phyloP scores from a whole-genome alignment of 2,113 vertebrate species.

The Caranx melampygus region DNA sequence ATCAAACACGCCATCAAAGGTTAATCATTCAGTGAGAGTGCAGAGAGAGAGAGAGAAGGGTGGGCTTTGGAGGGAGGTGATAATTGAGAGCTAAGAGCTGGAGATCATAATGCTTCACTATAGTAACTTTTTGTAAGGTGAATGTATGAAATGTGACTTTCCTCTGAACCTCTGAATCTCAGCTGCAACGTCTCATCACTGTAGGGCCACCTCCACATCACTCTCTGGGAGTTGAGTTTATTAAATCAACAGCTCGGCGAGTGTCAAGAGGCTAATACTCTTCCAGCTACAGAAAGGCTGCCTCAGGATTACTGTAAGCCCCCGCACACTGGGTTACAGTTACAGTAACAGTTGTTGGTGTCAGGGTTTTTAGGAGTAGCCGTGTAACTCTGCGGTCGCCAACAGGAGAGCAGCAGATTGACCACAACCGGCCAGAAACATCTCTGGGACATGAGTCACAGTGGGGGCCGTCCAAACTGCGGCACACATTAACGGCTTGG shows the following conservation, averaged over 20 bases:
- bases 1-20: constrained; percentile 53
- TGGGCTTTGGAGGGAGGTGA: constrained; percentile 33
- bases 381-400: constrained; percentile 58
- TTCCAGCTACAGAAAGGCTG: constrained; percentile 42
- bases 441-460: constrained; percentile 73
- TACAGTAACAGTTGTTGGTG: constrained; percentile 64
- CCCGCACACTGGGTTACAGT: constrained; percentile 37
- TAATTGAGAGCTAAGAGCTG: constrained; percentile 39
- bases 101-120: neutral
- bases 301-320: constrained; percentile 61
- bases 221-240: constrained; percentile 31
- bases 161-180: constrained; percentile 12
- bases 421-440: constrained; percentile 70
- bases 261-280: constrained; percentile 32
- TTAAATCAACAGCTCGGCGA: constrained; percentile 39
- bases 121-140: constrained; percentile 13
- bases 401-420: constrained; percentile 53
- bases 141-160: constrained; percentile 12
- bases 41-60: constrained; percentile 8
- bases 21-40: constrained; percentile 60
- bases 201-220: constrained; percentile 14
- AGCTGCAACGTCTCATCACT: constrained; percentile 19
- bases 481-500: constrained; percentile 62
- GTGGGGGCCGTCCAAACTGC: constrained; percentile 44
- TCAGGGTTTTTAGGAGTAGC: constrained; percentile 47